A percentile compares a stretch with the other conserved stretches of the same genome.
phyloP scores from a whole-genome alignment of 2,797 vertebrate genomes.

The Hafferia zeledoni region DNA sequence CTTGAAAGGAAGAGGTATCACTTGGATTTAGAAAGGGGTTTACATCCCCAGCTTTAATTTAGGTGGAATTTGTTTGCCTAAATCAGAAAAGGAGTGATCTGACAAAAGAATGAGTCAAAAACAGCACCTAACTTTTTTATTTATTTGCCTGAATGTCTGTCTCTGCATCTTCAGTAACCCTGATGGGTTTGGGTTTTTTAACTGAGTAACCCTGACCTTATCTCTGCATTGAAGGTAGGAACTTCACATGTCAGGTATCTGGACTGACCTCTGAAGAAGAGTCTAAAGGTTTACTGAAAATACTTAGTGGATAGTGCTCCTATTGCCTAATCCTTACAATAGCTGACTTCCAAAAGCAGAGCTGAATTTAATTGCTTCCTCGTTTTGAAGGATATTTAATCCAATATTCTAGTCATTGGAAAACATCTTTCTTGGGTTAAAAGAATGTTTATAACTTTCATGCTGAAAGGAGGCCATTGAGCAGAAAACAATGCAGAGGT shows the following conservation, averaged over 20 bases:
- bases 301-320: not conserved
- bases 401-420: not conserved
- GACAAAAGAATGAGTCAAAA: not conserved
- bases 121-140: not conserved
- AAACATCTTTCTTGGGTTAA: not conserved
- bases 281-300: not conserved
- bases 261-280: not conserved
- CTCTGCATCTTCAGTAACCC: not conserved
- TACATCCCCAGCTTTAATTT: not conserved
- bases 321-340: not conserved
- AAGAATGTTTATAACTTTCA: not conserved
- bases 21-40: not conserved
- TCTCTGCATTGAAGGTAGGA: not conserved
- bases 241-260: not conserved
- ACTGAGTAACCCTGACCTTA: not conserved
- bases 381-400: not conserved
- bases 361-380: not conserved
- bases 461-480: not conserved
- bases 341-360: not conserved
- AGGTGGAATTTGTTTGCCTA: not conserved
- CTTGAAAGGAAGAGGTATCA: not conserved
- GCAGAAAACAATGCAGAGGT: not conserved
- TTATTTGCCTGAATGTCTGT: not conserved
- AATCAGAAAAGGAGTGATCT: not conserved
- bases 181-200: not conserved